These are phyloP conservation scores for Babyrousa celebensis DNA, from an alignment of 2,797 vertebrate genomes.

Conservation along the genomic window DNA sequence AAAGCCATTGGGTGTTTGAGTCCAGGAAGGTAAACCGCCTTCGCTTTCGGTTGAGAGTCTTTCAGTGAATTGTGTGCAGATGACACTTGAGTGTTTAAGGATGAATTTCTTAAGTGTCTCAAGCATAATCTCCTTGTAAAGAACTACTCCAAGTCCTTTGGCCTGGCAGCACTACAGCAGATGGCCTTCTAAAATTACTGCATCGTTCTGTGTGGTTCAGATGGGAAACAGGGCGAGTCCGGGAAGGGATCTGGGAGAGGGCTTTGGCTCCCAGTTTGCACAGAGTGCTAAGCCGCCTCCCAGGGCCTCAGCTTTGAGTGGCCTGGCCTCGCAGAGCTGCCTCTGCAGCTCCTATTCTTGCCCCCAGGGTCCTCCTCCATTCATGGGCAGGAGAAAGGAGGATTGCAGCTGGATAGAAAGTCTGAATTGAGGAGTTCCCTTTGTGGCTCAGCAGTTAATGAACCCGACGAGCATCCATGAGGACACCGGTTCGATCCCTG, in stretches of 20 bases:
- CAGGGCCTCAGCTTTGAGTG: not conserved
- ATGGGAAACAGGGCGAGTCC: not conserved
- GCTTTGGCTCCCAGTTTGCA: not conserved
- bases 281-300: not conserved
- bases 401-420: not conserved
- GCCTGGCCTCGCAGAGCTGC: not conserved
- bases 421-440: not conserved
- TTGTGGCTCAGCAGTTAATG: too few relatives aligned
- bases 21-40: slow-evolving; percentile 94
- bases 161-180: not conserved
- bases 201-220: not conserved
- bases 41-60: not conserved
- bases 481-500: too few relatives aligned
- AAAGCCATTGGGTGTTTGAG: slow-evolving; percentile 98
- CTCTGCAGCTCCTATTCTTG: not conserved
- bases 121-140: not conserved
- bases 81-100: slow-evolving; percentile 6
- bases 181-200: not conserved
- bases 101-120: not conserved
- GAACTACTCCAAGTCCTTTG: not conserved
- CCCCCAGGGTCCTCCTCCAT: not conserved
- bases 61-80: slow-evolving; percentile 10
- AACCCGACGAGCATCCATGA: too few relatives aligned
- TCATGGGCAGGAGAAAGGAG: not conserved
- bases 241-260: not conserved